Conservation (phyloP, 1,140 invertebrate genomes). For the Nephotettix cincticeps region DNA sequence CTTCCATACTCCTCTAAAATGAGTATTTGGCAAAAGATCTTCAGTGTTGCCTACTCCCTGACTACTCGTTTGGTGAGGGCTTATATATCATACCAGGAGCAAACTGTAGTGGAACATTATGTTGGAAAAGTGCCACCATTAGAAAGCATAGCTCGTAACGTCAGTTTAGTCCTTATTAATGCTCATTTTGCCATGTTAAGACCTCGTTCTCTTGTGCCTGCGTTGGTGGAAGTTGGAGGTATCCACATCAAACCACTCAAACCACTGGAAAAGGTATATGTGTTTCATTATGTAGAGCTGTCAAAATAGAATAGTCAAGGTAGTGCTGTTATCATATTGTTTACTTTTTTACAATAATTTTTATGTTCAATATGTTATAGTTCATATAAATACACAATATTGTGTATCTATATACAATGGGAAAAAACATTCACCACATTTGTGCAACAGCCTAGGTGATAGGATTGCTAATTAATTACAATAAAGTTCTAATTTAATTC, state of each 20-base stretch:
- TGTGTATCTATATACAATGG: too few species aligned
- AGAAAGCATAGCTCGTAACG: neutral
- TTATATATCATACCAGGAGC: neutral
- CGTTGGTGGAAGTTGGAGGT: conserved; percentile 59
- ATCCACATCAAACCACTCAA: conserved; percentile 59
- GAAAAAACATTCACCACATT: too few species aligned
- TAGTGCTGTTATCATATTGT: too few species aligned
- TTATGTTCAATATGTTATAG: too few species aligned
- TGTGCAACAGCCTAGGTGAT: too few species aligned
- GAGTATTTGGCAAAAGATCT: neutral
- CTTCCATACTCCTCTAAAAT: neutral
- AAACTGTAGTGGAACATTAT: neutral
- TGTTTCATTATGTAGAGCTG: too few species aligned
- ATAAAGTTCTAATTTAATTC: too few species aligned
- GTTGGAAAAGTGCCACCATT: neutral
- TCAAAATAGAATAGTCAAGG: too few species aligned
- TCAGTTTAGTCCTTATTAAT: neutral
- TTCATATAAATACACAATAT: too few species aligned
- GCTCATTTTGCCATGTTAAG: neutral
- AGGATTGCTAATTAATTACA: too few species aligned
- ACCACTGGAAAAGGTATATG: conserved; percentile 55
- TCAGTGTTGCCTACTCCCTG: neutral
- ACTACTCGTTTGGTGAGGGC: neutral
- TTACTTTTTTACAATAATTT: too few species aligned
- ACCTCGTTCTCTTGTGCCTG: neutral